phyloP scores from a whole-genome alignment of 2,888 invertebrate genomes.

The Tenthredo scrophulariae region DNA sequence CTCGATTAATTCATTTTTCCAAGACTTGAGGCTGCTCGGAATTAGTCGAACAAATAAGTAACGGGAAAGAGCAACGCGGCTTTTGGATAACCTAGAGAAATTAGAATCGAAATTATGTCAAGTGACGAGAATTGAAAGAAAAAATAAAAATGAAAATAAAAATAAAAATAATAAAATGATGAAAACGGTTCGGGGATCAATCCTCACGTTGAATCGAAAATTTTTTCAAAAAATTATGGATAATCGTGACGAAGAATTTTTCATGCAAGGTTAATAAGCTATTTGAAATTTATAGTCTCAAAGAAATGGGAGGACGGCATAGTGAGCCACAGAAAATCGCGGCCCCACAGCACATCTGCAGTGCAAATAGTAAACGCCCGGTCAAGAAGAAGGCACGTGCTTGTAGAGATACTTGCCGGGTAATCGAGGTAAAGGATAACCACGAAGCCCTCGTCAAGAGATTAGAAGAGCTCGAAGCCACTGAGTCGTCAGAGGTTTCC shows the following conservation, averaged over 20 bases:
- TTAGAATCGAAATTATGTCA: neutral
- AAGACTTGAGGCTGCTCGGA: neutral
- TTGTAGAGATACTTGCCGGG: neutral
- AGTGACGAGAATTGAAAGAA: neutral
- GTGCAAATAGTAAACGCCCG: neutral
- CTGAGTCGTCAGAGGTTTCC: neutral
- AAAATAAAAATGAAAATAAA: too few relatives aligned
- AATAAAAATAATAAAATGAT: neutral
- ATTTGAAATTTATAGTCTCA: neutral
- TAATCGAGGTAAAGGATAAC: neutral
- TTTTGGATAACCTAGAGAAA: slow-evolving; percentile 8
- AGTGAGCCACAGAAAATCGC: slow-evolving; percentile 2
- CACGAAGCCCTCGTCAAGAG: neutral
- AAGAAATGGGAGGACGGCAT: slow-evolving; percentile 18
- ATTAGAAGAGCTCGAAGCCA: neutral
- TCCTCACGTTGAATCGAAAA: neutral
- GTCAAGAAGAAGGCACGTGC: neutral
- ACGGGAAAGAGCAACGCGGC: neutral
- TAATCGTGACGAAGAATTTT: slow-evolving; percentile 11
- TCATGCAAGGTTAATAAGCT: neutral
- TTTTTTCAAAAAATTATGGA: neutral
- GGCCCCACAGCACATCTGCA: neutral
- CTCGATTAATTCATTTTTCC: neutral
- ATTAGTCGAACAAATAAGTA: neutral
- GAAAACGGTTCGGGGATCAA: neutral